Conservation (phyloP, 2,888 invertebrate genomes). For the Polyommatus icarus region DNA sequence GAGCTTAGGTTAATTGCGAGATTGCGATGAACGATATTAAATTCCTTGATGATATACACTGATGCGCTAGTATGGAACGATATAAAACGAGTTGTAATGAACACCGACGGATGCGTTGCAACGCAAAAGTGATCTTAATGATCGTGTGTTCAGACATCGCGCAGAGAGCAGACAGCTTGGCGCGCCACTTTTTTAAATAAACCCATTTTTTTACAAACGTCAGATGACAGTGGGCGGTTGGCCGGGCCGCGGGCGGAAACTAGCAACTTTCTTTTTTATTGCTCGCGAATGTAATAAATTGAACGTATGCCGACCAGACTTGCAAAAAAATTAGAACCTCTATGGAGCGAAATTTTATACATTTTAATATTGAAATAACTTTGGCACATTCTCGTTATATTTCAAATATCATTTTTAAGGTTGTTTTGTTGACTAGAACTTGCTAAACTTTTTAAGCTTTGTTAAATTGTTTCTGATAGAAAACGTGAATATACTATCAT, state of each 20-base stretch:
- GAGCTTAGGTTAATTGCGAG: neutral
- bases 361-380: constrained; percentile 4
- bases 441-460: neutral
- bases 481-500: neutral
- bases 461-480: neutral
- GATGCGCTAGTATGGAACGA: constrained; percentile 33
- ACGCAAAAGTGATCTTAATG: constrained; percentile 47
- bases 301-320: constrained; percentile 50
- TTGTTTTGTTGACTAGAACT: neutral
- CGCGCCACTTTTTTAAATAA: constrained; percentile 68
- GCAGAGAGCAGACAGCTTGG: constrained; percentile 73
- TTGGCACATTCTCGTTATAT: constrained; percentile 1
- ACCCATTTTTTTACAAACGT: constrained; percentile 64
- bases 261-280: constrained; percentile 74
- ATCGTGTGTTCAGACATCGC: constrained; percentile 54
- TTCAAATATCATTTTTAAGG: neutral
- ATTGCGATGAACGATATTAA: constrained; percentile 11
- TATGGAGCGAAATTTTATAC: constrained; percentile 1
- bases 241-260: constrained; percentile 60
- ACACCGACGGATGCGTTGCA: constrained; percentile 49
- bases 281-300: constrained; percentile 62
- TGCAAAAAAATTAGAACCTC: constrained; percentile 34
- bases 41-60: constrained; percentile 30
- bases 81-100: constrained; percentile 35
- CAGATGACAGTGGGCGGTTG: constrained; percentile 58